Evolutionary conservation across 2,113 vertebrate genomes (phyloP), one percentile per base, ranked within the genome.

Genomic region (Marcusenius ussheri): DNA sequence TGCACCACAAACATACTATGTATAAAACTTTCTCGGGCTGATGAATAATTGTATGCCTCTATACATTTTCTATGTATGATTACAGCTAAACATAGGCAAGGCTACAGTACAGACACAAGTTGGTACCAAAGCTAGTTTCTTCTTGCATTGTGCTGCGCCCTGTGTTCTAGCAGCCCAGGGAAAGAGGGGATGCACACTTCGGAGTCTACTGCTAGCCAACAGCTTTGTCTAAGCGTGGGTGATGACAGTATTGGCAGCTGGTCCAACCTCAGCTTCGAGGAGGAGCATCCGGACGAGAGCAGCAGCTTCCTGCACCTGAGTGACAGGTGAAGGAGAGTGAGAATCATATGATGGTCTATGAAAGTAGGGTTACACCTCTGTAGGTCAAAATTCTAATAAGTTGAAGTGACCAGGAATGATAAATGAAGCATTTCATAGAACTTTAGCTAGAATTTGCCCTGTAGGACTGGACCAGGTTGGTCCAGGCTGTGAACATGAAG

Each of bases 291-390:
- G 47, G 98, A 99, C 90, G 98, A 99, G 91, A 99, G 95, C 94
- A 99, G 98, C 95, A 99, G 98, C 95, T 99, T 99, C 93, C 97
- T 99, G 92, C 98, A 99, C 91, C 96, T 99, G 88, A 99, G 98
- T 92, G 98, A 99, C 96, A 99, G 98, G 98, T 99, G 96, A 93
- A 90, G 46, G 15, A 53, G n/a, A 24, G 2, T 77, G 46, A 50
- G 1, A 11, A 1, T 39, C 15, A 77, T 80, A 13, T 17, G 62
- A 66, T 49, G 5, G 17, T 84, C 19, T 84, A 46, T 27, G 50
- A 87, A 11, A 27, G 83, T 80, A 9, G 8, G 31, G 8, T 27
- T 53, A 27, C 10, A 3, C 8, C 13, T 5, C 50, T 51, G 84
- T 39, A 80, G 1, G 35, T 80, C 74, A 80, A 21, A 39, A 80